Conservation (phyloP, 2,113 vertebrate species). For the Barbus barbus region DNA sequence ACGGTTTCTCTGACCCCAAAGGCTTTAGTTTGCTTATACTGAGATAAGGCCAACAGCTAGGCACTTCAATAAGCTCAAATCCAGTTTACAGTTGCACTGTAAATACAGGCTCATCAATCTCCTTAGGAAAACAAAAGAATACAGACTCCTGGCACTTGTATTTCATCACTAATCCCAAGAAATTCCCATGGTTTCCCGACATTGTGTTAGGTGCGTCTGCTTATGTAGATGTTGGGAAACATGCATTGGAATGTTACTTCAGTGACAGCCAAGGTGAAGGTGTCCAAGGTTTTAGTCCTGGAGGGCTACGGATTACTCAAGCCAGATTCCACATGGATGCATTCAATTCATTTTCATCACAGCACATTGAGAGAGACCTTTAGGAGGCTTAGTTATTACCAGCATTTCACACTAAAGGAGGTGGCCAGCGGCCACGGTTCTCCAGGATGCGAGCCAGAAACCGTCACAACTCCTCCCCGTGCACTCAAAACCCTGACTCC, state of each 20-base stretch:
- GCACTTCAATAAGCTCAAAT: background rate
- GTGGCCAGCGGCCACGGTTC: constrained; percentile 16
- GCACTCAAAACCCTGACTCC: constrained; percentile 3
- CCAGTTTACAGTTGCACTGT: background rate
- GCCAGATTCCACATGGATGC: constrained; percentile 39
- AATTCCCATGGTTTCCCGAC: background rate
- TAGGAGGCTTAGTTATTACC: constrained; percentile 25
- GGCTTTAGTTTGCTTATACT: background rate
- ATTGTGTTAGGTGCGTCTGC: background rate
- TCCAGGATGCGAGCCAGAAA: constrained; percentile 20
- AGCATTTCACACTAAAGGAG: constrained; percentile 15
- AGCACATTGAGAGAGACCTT: constrained; percentile 13
- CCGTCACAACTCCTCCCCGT: background rate
- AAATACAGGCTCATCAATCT: background rate
- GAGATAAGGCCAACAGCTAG: background rate
- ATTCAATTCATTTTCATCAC: background rate
- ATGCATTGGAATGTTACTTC: constrained; percentile 31
- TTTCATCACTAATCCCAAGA: constrained; percentile 1
- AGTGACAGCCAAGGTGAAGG: constrained; percentile 7
- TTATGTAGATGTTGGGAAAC: constrained; percentile 24
- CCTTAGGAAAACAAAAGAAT: constrained; percentile 20
- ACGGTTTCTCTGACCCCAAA: background rate
- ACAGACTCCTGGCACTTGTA: background rate
- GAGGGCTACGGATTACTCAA: constrained; percentile 13
- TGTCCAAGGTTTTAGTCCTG: constrained; percentile 19